phyloP scores from a whole-genome alignment of 2,797 vertebrate genomes.

The Florisuga fusca region DNA sequence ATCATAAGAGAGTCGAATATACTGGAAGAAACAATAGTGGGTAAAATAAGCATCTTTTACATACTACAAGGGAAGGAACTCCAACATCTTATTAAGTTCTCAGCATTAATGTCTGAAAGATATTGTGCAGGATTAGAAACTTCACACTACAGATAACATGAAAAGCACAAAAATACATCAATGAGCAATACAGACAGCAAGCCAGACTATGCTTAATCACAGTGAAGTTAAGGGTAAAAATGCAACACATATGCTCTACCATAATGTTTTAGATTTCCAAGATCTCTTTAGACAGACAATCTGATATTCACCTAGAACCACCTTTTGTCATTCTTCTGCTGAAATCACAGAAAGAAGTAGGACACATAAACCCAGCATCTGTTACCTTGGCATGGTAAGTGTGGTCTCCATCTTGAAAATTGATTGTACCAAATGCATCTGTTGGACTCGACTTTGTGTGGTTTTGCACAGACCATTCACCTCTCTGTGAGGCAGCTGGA shows the following conservation, averaged over 20 bases:
- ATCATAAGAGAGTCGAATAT: constrained; percentile 91
- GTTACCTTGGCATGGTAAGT: constrained; percentile 92
- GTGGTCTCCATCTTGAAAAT: constrained; percentile 92
- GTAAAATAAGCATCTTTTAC: not conserved
- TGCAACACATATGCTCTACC: not conserved
- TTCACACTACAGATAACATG: not conserved
- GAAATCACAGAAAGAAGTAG: not conserved
- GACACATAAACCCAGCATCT: not conserved
- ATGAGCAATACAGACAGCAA: not conserved
- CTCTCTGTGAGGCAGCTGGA: constrained; percentile 42
- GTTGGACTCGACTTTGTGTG: constrained; percentile 90
- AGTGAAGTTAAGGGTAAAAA: not conserved
- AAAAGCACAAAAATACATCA: not conserved
- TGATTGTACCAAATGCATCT: constrained; percentile 91
- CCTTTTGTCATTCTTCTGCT: not conserved
- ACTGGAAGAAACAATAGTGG: constrained; percentile 80
- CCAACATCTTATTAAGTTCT: not conserved
- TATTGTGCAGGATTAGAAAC: not conserved
- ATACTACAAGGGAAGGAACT: not conserved
- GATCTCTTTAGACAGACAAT: not conserved
- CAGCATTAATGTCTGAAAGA: not conserved
- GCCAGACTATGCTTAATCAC: accelerated
- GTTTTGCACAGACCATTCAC: constrained; percentile 87
- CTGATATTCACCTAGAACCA: not conserved
- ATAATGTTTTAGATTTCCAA: not conserved